Conservation (phyloP, 2,797 vertebrate species). For the Lagorchestes hirsutus region DNA sequence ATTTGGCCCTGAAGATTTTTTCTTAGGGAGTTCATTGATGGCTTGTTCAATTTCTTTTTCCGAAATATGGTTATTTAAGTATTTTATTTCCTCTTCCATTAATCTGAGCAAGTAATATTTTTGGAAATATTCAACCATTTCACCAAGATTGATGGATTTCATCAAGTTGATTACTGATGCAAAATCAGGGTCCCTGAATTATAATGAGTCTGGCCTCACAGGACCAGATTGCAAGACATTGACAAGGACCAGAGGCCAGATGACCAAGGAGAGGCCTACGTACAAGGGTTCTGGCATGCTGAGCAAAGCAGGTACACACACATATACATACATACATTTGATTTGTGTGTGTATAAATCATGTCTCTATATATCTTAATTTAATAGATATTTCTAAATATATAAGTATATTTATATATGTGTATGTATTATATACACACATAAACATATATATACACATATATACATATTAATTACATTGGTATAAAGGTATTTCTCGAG, state of each 20-base stretch:
- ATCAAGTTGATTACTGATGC: background rate
- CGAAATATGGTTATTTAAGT: too few relatives aligned
- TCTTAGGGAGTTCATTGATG: too few relatives aligned
- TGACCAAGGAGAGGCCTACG: background rate
- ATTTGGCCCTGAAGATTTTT: too few relatives aligned
- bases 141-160: too few relatives aligned
- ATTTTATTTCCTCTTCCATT: too few relatives aligned
- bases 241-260: background rate
- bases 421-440: too few relatives aligned
- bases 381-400: background rate
- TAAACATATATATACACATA: too few relatives aligned
- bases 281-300: fast-evolving
- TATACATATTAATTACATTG: background rate
- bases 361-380: background rate
- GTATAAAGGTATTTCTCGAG: background rate
- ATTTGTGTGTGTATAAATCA: background rate
- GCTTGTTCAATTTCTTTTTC: too few relatives aligned
- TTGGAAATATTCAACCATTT: too few relatives aligned
- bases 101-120: too few relatives aligned
- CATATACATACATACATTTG: background rate
- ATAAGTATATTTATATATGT: background rate
- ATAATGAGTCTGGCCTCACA: fast-evolving
- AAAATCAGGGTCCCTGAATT: background rate
- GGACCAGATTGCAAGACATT: too few relatives aligned
- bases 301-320: background rate